Percentiles rank a stretch among this genome's conserved stretches.
phyloP scores from a whole-genome alignment of 2,888 invertebrate genomes.

The Apamea anceps region DNA sequence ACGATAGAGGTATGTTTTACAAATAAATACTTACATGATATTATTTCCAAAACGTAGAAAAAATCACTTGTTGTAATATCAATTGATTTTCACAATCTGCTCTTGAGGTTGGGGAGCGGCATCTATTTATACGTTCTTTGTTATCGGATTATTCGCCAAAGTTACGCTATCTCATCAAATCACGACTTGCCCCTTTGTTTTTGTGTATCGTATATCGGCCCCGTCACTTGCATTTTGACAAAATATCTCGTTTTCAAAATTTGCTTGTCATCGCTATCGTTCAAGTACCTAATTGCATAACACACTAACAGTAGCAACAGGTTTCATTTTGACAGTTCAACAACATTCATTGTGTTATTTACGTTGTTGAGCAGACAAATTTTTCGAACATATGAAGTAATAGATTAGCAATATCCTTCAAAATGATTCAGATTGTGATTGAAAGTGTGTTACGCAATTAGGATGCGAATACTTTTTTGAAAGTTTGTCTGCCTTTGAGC shows the following conservation, averaged over 20 bases:
- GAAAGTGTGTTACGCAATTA: too few relatives aligned
- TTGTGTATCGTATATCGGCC: conserved; percentile 46
- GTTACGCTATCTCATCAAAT: conserved; percentile 57
- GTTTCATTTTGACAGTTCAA: too few relatives aligned
- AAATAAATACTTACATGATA: conserved; percentile 57
- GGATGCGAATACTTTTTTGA: too few relatives aligned
- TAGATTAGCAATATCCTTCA: too few relatives aligned
- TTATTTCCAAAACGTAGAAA: conserved; percentile 43
- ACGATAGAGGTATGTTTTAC: not conserved
- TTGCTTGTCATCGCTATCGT: not conserved
- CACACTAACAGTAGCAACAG: too few relatives aligned
- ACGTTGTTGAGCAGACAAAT: too few relatives aligned
- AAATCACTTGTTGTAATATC: conserved; percentile 36
- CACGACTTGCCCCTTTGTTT: conserved; percentile 57
- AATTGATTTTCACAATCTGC: conserved; percentile 56
- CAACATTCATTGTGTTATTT: too few relatives aligned
- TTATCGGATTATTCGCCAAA: conserved; percentile 69
- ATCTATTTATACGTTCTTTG: conserved; percentile 69
- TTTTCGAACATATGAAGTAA: too few relatives aligned
- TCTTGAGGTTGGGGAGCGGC: conserved; percentile 36
- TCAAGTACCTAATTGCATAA: too few relatives aligned
- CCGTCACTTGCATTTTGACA: conserved; percentile 14
- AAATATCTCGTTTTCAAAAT: conserved; percentile 1
- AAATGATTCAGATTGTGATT: too few relatives aligned
- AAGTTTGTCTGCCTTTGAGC: too few relatives aligned